These are phyloP conservation scores for Apeira syringaria DNA, from an alignment of 2,888 invertebrate genomes.

Conservation along the genomic window DNA sequence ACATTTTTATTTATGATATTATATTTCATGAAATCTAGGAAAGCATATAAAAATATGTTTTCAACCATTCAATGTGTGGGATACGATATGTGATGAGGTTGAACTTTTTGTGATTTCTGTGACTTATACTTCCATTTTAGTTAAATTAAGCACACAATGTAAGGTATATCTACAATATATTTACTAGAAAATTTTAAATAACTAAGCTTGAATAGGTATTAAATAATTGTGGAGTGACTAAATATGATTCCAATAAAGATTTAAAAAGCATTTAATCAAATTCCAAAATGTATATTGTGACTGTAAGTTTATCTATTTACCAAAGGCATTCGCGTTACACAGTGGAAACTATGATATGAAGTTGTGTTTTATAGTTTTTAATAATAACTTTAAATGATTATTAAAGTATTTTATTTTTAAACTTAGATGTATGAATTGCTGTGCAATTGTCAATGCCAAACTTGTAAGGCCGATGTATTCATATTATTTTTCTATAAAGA, in stretches of 20 bases:
- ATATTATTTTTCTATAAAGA: conserved; percentile 41
- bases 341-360: not conserved
- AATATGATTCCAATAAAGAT: conserved; percentile 10
- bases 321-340: conserved; percentile 26
- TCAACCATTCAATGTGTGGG: conserved; percentile 7
- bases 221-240: conserved; percentile 1
- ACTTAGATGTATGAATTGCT: conserved; percentile 33
- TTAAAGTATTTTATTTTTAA: no score
- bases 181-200: conserved; percentile 7
- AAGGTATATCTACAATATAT: conserved; percentile 4
- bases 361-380: not conserved
- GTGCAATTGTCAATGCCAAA: conserved; percentile 45
- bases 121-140: conserved; percentile 28
- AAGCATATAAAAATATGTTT: no score
- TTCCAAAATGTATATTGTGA: conserved; percentile 17
- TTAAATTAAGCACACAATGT: conserved; percentile 2
- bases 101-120: conserved; percentile 28
- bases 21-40: no score
- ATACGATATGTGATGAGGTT: conserved; percentile 21
- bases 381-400: not conserved
- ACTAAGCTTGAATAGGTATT: not conserved
- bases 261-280: conserved; percentile 19
- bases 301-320: conserved; percentile 19
- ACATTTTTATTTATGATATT: no score
- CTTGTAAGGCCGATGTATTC: conserved; percentile 23